Conservation (phyloP, 2,888 invertebrate species). For the Didymodactylos carnosus region DNA sequence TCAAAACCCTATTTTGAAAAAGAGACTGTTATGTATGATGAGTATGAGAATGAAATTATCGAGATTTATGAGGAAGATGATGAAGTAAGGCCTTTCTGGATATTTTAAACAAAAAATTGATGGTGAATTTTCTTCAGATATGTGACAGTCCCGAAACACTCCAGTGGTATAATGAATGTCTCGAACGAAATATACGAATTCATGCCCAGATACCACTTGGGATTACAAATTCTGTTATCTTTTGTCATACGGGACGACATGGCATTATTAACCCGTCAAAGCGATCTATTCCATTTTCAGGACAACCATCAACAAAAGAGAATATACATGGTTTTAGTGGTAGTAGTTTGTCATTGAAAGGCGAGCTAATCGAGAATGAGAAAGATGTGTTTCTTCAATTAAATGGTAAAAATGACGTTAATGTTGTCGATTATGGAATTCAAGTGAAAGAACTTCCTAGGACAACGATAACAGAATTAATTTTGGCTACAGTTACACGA, state of each 20-base stretch:
- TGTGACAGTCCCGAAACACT: background rate
- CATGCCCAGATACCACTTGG: background rate
- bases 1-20: no score
- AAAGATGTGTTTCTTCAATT: no score
- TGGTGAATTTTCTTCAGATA: no score
- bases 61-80: background rate
- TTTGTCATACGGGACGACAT: background rate
- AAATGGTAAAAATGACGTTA: no score
- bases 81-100: background rate
- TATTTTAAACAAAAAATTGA: background rate
- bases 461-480: background rate
- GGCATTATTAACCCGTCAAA: background rate
- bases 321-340: no score
- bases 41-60: background rate
- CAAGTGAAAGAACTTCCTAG: no score
- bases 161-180: background rate
- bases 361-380: no score
- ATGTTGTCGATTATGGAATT: no score
- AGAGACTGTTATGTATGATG: no score
- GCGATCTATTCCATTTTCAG: background rate
- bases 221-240: background rate
- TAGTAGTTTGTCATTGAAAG: no score
- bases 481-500: background rate
- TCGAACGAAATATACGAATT: background rate
- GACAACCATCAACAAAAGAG: background rate